Evolutionary conservation across 2,113 vertebrate species (phyloP), one percentile per base, ranked within the genome.

Genomic region (Pandion haliaetus): DNA sequence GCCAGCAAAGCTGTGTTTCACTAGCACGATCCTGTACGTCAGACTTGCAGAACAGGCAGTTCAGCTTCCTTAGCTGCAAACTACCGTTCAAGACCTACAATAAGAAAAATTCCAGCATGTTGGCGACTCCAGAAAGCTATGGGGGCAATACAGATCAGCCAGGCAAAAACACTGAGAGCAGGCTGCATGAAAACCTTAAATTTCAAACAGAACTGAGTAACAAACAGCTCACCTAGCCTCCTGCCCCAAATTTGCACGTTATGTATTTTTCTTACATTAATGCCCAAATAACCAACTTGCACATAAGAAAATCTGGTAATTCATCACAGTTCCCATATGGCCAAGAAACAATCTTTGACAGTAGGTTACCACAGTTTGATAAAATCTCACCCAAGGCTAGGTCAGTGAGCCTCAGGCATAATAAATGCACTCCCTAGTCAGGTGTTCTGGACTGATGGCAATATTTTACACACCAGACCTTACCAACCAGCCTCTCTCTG

Each of bases 21-120:
- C 40, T 20, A 8, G 19, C 82, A 72, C 1, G 1, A 38, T 34
- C 45, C 47, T 5, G 32, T 18, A 44, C 2, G 0, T 36, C 34
- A 32, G 10, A 5, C 36, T 32, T 21, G 36, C 17, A 32, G 58
- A 66, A 59, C 55, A n/a, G 45, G 52, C 40, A 36, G 63, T 18
- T 50, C 58, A 47, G n/a, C 17, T 28, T 54, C 31, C n/a, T 66
- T 8, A 29, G 28, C 54, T 66, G 40, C 59, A 32, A 91, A 23
- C 32, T 59, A 58, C 40, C 28, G 21, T 23, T 54, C 38, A 29
- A 34, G n/a, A 47, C n/a, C 40, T 23, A 31, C n/a, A 31, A 36
- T 5, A 29, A 52, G 34, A 55, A n/a, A 42, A 42, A 66, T 29
- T 14, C 67, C 61, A 62, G 47, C 32, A 8, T 6, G 12, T 2